Percentiles rank a stretch among this genome's conserved stretches.
phyloP scores from a whole-genome alignment of 2,888 invertebrate genomes.

The Lamproptera curius region DNA sequence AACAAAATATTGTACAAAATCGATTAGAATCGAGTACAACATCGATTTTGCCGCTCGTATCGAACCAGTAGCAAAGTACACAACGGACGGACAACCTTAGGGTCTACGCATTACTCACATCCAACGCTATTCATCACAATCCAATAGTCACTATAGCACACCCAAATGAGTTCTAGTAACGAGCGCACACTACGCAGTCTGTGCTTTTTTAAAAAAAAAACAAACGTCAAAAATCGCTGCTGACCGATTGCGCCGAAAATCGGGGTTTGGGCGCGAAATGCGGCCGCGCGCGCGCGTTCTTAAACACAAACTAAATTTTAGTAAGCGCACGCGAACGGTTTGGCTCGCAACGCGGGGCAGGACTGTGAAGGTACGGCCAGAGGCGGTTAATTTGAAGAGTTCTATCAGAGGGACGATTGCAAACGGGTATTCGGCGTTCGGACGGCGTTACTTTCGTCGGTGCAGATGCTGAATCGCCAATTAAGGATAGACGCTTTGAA shows the following conservation, averaged over 20 bases:
- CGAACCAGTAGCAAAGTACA: constrained; percentile 26
- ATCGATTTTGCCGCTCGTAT: background rate
- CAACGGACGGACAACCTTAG: constrained; percentile 67
- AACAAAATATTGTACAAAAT: too few relatives aligned
- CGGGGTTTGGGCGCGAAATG: constrained; percentile 62
- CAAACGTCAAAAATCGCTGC: constrained; percentile 25
- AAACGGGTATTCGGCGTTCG: constrained; percentile 23
- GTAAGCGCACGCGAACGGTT: constrained; percentile 63
- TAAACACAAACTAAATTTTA: constrained; percentile 70
- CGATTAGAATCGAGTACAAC: background rate
- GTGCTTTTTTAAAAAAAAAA: constrained; percentile 26
- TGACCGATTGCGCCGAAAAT: constrained; percentile 42
- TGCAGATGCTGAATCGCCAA: too few relatives aligned
- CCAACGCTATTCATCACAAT: constrained; percentile 69
- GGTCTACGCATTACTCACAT: constrained; percentile 60
- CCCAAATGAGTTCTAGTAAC: constrained; percentile 31
- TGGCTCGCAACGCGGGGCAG: constrained; percentile 48
- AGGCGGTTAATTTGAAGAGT: constrained; percentile 34
- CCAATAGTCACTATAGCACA: constrained; percentile 49
- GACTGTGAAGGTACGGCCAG: constrained; percentile 62
- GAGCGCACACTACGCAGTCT: constrained; percentile 37
- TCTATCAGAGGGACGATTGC: constrained; percentile 25
- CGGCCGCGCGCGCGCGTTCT: constrained; percentile 71
- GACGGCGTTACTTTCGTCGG: constrained; percentile 20
- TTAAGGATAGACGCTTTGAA: too few relatives aligned